Percentiles rank a stretch among this genome's conserved stretches.
Evolutionary conservation across 2,113 vertebrate species (phyloP).

Genomic region (Crotophaga sulcirostris): DNA sequence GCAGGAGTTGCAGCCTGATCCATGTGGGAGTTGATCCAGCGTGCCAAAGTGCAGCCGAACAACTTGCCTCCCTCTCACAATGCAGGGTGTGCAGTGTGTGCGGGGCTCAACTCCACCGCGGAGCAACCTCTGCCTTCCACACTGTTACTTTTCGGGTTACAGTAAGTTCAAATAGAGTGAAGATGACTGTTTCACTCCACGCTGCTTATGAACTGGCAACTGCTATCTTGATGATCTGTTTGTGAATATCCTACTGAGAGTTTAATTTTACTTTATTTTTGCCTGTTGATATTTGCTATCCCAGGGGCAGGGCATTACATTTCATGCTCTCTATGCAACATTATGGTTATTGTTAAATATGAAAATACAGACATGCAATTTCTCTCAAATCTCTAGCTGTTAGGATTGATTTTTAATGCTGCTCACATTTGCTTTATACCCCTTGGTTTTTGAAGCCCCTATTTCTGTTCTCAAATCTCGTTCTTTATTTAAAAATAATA

Average conservation of each 20-base stretch:
- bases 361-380: not conserved
- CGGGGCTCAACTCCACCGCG: rapidly evolving
- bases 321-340: not conserved
- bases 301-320: not conserved
- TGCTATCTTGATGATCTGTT: constrained; percentile 6
- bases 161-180: not conserved
- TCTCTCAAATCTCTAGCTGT: not conserved
- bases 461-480: not conserved
- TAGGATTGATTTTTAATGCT: not conserved
- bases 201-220: not conserved
- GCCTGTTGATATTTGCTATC: not conserved
- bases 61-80: not conserved
- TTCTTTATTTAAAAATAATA: not conserved
- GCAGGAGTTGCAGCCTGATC: rapidly evolving
- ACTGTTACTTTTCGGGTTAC: not conserved
- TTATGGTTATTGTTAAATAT: not conserved
- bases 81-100: rapidly evolving
- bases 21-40: rapidly evolving
- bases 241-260: not conserved
- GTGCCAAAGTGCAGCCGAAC: rapidly evolving
- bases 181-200: not conserved
- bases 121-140: not conserved
- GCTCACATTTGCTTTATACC: not conserved
- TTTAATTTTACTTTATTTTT: not conserved
- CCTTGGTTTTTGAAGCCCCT: not conserved